phyloP scores from a whole-genome alignment of 2,888 invertebrate genomes.

The Argyra leucocephala region DNA sequence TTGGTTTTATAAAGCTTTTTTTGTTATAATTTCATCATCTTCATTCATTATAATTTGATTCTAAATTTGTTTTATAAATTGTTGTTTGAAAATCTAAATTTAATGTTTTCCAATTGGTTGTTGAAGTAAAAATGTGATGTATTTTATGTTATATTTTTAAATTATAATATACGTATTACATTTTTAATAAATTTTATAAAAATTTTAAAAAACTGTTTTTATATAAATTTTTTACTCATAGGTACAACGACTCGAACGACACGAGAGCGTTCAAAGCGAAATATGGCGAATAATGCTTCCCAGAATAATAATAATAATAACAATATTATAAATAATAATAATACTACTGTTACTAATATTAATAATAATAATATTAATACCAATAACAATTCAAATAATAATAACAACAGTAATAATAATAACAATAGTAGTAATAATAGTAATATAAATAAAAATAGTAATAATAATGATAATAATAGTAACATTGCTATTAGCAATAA shows the following conservation, averaged over 20 bases:
- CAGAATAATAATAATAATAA: neutral
- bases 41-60: constrained; percentile 7
- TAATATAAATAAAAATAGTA: neutral
- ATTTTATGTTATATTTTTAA: neutral
- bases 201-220: neutral
- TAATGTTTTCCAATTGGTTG: neutral
- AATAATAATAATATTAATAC: constrained; percentile 22
- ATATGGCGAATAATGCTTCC: constrained; percentile 32
- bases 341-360: constrained; percentile 15
- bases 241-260: constrained; percentile 39
- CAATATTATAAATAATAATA: constrained; percentile 19
- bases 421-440: constrained; percentile 9
- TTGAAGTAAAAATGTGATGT: neutral
- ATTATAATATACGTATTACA: neutral
- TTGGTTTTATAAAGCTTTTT: neutral
- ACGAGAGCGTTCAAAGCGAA: constrained; percentile 42
- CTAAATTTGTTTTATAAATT: neutral
- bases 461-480: constrained; percentile 20
- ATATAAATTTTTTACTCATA: constrained; percentile 18
- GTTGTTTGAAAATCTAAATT: neutral
- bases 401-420: constrained; percentile 29
- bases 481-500: neutral
- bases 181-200: neutral
- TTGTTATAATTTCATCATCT: neutral
- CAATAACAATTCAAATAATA: constrained; percentile 24